Conservation (phyloP, 2,797 vertebrate species). For the Vultur gryphus region DNA sequence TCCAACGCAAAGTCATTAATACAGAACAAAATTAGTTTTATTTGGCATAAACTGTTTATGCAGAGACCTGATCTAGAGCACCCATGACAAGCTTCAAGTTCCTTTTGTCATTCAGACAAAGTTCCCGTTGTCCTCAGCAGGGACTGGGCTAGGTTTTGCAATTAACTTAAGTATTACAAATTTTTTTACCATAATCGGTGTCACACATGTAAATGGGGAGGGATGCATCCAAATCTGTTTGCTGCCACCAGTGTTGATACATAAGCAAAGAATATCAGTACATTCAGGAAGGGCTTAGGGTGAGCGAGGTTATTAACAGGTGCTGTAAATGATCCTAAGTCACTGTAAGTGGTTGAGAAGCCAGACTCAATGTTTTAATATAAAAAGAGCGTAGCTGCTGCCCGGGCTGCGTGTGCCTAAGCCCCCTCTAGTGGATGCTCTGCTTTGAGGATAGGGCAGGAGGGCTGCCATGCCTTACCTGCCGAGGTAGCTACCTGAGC, state of each 20-base stretch:
- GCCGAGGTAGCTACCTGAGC: not conserved
- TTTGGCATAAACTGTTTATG: not conserved
- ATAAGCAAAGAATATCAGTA: not conserved
- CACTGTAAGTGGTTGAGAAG: not conserved
- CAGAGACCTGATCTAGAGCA: not conserved
- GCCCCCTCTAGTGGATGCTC: not conserved
- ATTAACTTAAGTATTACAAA: not conserved
- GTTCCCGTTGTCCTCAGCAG: not conserved
- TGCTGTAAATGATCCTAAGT: not conserved
- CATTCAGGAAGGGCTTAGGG: not conserved
- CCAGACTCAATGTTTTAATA: not conserved
- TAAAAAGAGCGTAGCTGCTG: not conserved
- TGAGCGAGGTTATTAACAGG: not conserved
- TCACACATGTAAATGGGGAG: not conserved
- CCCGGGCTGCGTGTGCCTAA: not conserved
- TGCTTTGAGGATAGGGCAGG: not conserved
- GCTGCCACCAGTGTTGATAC: not conserved
- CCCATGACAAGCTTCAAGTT: not conserved
- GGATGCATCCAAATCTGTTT: not conserved
- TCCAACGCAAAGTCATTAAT: not conserved
- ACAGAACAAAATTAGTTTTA: not conserved
- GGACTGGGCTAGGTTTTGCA: not conserved
- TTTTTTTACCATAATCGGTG: not conserved
- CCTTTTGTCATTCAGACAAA: not conserved
- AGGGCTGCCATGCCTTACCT: not conserved